Evolutionary conservation across 2,888 invertebrate genomes (phyloP).

Genomic region (Dynastes maya): DNA sequence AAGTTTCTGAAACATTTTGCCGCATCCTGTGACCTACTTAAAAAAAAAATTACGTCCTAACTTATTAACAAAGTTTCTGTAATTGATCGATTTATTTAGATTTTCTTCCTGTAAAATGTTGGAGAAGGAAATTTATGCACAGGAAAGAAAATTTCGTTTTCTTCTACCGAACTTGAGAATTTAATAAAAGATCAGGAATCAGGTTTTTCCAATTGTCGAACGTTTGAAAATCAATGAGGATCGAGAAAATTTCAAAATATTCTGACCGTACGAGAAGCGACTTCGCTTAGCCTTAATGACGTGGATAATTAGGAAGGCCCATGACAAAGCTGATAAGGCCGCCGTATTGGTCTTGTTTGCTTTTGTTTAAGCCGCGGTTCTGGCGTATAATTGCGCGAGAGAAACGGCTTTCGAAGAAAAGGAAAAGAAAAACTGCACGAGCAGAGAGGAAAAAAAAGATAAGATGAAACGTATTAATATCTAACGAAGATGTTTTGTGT

Average conservation of each 20-base stretch:
- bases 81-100: too few relatives aligned
- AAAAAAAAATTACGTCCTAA: too few relatives aligned
- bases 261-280: neutral
- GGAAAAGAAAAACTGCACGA: constrained; percentile 6
- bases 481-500: constrained; percentile 40
- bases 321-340: constrained; percentile 26
- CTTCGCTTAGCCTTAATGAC: constrained; percentile 26
- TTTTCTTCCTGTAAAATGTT: too few relatives aligned
- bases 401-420: constrained; percentile 11
- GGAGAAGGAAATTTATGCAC: too few relatives aligned
- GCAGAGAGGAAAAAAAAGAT: constrained; percentile 4
- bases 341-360: constrained; percentile 23
- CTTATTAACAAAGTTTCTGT: too few relatives aligned
- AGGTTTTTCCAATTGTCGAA: neutral
- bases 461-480: constrained; percentile 45
- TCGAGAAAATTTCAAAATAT: constrained; percentile 5
- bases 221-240: neutral
- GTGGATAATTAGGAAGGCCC: constrained; percentile 29
- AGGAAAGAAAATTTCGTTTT: neutral
- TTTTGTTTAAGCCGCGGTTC: constrained; percentile 18
- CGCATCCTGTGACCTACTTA: too few relatives aligned
- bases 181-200: neutral
- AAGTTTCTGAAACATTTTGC: too few relatives aligned
- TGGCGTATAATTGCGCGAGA: constrained; percentile 19
- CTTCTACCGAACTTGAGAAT: neutral